Base-by-base conservation (phyloP, 2,888 invertebrate species). In the Diloba caeruleocephala region DNA sequence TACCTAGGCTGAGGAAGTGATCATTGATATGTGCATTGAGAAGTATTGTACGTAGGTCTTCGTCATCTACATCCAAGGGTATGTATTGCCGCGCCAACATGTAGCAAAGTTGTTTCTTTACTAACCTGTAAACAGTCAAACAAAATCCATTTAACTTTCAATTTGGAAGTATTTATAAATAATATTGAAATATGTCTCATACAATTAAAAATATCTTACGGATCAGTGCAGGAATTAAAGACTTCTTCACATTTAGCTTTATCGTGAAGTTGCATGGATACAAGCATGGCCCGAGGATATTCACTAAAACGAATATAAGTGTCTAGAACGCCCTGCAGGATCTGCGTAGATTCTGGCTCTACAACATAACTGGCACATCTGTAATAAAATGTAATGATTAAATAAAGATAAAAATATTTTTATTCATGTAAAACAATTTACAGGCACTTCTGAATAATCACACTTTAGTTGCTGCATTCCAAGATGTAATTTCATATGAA, bases 351-450 rank as follows among this genome's bases (percentile, higher is more conserved):
- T 82, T 99, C 99, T 6, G 98, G 97, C 81, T 99, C 98, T 14
- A 99, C 98, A 0, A 99, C 98, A 88, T 98, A 99, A 7, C 98
- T 97, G 12, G 99, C 98, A 94, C 99, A 99, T 42, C 98, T 98
- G 75, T 72, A 93, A 82, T 31, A 28, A 31, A 46, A 36, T 8
- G 12, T n/a, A n/a, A n/a, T n/a, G n/a, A n/a, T n/a, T n/a, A n/a
- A n/a, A n/a, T n/a, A n/a, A n/a, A n/a, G n/a, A n/a, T n/a, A n/a
- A n/a, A n/a, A n/a, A n/a, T n/a, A n/a, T n/a, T n/a, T n/a, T n/a
- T n/a, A n/a, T n/a, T n/a, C n/a, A n/a, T n/a, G n/a, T n/a, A n/a
- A n/a, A n/a, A n/a, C n/a, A n/a, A n/a, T n/a, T n/a, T n/a, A n/a
- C n/a, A 19, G 2, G 2, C 19, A 19, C 19, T 3, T 19, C 19